Evolutionary conservation across 2,888 invertebrate genomes (phyloP), one percentile per base, ranked within the genome.

Genomic region (Ellobium chinense): DNA sequence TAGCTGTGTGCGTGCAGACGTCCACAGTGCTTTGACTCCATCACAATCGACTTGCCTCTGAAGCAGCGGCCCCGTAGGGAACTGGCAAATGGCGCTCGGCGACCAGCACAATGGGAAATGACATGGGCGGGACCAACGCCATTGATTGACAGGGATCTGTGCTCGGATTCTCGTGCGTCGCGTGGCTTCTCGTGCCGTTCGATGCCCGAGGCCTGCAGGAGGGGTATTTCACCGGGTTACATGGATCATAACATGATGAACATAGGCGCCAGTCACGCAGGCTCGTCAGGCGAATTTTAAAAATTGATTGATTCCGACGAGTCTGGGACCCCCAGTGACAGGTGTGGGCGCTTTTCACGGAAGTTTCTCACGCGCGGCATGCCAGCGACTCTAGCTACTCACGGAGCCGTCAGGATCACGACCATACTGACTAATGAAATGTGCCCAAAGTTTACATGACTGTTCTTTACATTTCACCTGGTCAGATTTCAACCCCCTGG

Each of bases 301-400:
- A 79, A 79, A 79, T 79, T 79, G 78, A 79, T 79, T 79, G 78
- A 79, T 79, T 69, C 73, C 21, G 78, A 65, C 72, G 63, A 69
- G 29, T 68, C 60, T 31, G 68, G 46, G 69, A 69, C 58, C 69
- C 77, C 68, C 39, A 29, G 69, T 69, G 68, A 69, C 68, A 68
- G 69, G 69, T 68, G 60, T 27, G 69, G 37, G 37, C 27, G 31
- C 29, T 37, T 69, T 77, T 77, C 77, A 77, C 77, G 77, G 69
- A 77, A 77, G 60, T 39, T 58, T 60, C 69, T 77, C 77, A 69
- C 77, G 77, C 69, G 60, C 68, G n/a, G 58, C 21, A n/a, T 54
- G 37, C 58, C 58, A 54, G 14, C 77, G 58, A 60, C 39, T 60
- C 39, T 39, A 69, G 18, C 12, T 60, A 21, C 77, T 77, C 77